Conservation (phyloP, 2,888 invertebrate species). For the Thera britannica region DNA sequence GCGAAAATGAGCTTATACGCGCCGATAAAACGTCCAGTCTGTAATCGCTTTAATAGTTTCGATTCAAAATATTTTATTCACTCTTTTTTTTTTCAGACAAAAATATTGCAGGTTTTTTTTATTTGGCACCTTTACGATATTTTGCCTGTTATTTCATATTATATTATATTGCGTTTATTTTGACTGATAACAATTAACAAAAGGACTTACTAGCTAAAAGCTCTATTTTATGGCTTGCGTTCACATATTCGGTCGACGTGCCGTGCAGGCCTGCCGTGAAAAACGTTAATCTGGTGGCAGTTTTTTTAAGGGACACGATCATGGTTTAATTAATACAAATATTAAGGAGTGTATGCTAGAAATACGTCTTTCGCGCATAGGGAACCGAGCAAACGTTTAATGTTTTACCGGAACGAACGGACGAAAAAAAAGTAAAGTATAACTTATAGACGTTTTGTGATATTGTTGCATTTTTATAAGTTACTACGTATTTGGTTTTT, state of each 20-base stretch:
- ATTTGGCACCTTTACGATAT: slow-evolving; percentile 46
- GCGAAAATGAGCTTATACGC: background rate
- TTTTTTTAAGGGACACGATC: too few species aligned
- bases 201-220: slow-evolving; percentile 43
- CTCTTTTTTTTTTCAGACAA: slow-evolving; percentile 9
- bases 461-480: too few species aligned
- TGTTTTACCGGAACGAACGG: too few species aligned
- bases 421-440: too few species aligned
- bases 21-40: background rate
- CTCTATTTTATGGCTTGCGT: slow-evolving; percentile 27
- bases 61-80: slow-evolving; percentile 8
- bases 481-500: too few species aligned
- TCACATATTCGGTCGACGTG: background rate
- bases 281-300: too few species aligned
- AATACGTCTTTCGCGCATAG: too few species aligned
- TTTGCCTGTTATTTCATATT: slow-evolving; percentile 5
- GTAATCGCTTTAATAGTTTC: background rate
- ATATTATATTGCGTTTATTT: slow-evolving; percentile 2
- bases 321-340: too few species aligned
- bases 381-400: too few species aligned
- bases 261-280: too few species aligned
- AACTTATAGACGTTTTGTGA: too few species aligned
- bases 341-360: too few species aligned
- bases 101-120: slow-evolving; percentile 21
- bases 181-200: slow-evolving; percentile 37